Base-by-base conservation (phyloP, 2,797 vertebrate species). In the Lepus oiostolus region DNA sequence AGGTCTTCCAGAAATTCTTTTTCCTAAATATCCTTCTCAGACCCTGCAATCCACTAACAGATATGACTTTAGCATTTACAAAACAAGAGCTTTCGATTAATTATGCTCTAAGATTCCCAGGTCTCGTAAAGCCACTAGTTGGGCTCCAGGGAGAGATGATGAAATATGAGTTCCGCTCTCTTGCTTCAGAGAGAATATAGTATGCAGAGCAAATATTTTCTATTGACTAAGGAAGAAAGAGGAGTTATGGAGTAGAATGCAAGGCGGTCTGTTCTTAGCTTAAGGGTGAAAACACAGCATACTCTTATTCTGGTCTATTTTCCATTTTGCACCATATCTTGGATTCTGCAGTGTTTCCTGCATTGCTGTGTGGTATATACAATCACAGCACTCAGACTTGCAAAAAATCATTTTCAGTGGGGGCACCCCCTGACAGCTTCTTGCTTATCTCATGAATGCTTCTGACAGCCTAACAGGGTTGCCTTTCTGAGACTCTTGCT, bases 141-240 rank as follows among this genome's bases (percentile, higher is more conserved):
- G 22, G 0, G 3, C 68, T 65, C 47, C 14, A 32, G 30, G 26
- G 10, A 85, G 19, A 79, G 28, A 84, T 21, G 30, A 65, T 8
- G 1, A 58, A 74, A 24, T 35, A 24, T 9, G 35, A 87, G 28
- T 4, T 7, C 30, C 7, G 5, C 32, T 80, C 38, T 30, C 47
- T 91, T 81, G 21, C 21, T 85, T 72, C 54, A n/a, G 30, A 63
- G 50, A 85, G 32, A 26, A 74, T 2, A 35, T 13, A 6, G 10
- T 26, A 38, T 68, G 32, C 13, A 76, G 3, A 77, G 32, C 13
- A 94, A 30, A 30, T 75, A 28, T 14, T 79, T 91, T 82, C n/a
- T 16, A 58, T 84, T 47, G 83, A 94, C 82, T 50, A 77, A 74
- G 11, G 4, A 88, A 70, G 47, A 74, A 84, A 88, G 30, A 72